A percentile compares a stretch with the other conserved stretches of the same genome.
phyloP scores from a whole-genome alignment of 2,888 invertebrate species.

The Clitarchus hookeri region DNA sequence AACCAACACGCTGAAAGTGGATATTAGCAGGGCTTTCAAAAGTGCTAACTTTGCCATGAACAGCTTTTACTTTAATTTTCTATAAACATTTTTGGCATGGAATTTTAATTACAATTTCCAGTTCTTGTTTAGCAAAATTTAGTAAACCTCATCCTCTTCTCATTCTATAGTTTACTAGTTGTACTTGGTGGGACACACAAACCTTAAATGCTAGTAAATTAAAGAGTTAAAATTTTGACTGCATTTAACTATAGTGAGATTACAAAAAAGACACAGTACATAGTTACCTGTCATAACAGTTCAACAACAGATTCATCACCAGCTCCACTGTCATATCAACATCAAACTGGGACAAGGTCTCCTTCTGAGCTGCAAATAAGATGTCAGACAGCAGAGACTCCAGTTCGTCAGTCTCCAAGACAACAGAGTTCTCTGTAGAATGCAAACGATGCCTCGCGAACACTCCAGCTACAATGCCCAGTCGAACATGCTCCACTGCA shows the following conservation, averaged over 20 bases:
- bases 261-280: conserved; percentile 29
- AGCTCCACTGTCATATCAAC: conserved; percentile 68
- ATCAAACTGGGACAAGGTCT: conserved; percentile 64
- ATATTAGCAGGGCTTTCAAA: too few species aligned
- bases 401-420: conserved; percentile 68
- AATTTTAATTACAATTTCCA: too few species aligned
- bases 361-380: conserved; percentile 73
- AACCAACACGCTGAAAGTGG: too few species aligned
- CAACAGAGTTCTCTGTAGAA: conserved; percentile 68
- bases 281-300: conserved; percentile 69
- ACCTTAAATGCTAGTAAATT: too few species aligned
- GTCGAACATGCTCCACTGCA: conserved; percentile 57
- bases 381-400: conserved; percentile 75
- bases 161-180: too few species aligned
- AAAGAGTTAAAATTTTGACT: too few species aligned
- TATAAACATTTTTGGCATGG: too few species aligned
- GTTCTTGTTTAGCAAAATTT: too few species aligned
- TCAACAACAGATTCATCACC: conserved; percentile 67
- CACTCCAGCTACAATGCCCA: conserved; percentile 68
- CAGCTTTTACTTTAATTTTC: too few species aligned
- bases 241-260: not conserved
- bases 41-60: too few species aligned
- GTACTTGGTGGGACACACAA: too few species aligned
- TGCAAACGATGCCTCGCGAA: conserved; percentile 73
- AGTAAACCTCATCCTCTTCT: too few species aligned